A percentile compares a stretch with the other conserved stretches of the same genome.
Conservation (phyloP, 1,140 invertebrate genomes). For the Caligus rogercresseyi region DNA sequence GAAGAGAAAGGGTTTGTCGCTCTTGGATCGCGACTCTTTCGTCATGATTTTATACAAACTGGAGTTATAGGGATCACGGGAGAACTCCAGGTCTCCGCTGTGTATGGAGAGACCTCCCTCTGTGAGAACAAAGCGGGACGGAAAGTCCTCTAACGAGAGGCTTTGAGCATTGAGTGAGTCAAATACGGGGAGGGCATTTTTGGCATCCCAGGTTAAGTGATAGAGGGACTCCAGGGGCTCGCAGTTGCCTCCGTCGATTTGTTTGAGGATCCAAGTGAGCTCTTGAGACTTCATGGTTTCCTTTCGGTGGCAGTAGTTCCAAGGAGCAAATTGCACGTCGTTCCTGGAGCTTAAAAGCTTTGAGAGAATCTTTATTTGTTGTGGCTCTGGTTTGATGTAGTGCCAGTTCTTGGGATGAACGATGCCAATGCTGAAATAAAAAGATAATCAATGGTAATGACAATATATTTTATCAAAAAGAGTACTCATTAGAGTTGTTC, state of each 20-base stretch:
- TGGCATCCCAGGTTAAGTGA: constrained; percentile 1
- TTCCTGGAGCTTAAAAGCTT: not conserved
- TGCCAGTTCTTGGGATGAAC: not conserved
- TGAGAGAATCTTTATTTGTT: not conserved
- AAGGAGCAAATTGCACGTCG: not conserved
- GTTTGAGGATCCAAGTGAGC: not conserved
- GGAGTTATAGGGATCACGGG: not conserved
- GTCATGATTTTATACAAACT: not conserved
- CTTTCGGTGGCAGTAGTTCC: constrained; percentile 2
- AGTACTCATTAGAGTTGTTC: too few species aligned
- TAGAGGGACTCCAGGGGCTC: not conserved
- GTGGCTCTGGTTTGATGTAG: not conserved
- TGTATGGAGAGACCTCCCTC: constrained; percentile 4
- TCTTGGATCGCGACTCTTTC: not conserved
- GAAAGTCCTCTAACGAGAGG: not conserved
- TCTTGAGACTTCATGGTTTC: not conserved
- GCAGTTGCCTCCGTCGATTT: not conserved
- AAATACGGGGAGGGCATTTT: not conserved
- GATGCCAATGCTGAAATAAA: not conserved
- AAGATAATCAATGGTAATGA: not conserved
- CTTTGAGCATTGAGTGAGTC: not conserved
- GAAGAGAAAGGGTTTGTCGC: not conserved
- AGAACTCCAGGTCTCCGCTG: not conserved
- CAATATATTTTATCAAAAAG: not conserved
- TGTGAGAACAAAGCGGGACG: not conserved